Percentiles rank a stretch among this genome's conserved stretches.
phyloP scores from a whole-genome alignment of 2,888 invertebrate species.

The Eupithecia vulgata region DNA sequence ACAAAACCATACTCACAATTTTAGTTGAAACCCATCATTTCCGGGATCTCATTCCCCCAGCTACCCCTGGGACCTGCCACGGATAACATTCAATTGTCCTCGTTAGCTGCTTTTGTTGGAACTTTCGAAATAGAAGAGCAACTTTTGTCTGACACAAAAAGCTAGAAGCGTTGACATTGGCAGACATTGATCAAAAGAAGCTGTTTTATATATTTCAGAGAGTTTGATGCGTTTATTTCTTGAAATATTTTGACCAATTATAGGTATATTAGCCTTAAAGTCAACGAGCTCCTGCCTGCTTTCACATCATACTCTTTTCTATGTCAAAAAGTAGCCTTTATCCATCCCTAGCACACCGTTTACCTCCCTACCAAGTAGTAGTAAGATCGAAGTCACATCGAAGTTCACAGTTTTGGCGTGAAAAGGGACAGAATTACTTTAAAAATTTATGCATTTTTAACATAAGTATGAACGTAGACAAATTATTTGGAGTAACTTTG shows the following conservation, averaged over 20 bases:
- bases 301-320: not conserved
- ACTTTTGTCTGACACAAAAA: conserved; percentile 12
- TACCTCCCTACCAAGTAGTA: too few species aligned
- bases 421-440: not conserved
- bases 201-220: not conserved
- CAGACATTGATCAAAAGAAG: not conserved
- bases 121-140: not conserved
- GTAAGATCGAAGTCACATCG: too few species aligned
- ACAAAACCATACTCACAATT: not conserved
- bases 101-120: conserved; percentile 17
- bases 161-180: too few species aligned
- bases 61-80: conserved; percentile 12
- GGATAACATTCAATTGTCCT: conserved; percentile 31
- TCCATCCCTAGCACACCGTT: too few species aligned
- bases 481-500: not conserved
- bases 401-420: not conserved
- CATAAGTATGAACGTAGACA: not conserved
- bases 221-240: not conserved
- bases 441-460: too few species aligned
- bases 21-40: conserved; percentile 12
- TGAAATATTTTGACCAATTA: not conserved
- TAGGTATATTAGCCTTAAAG: too few species aligned
- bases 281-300: not conserved
- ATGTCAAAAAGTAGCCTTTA: not conserved
- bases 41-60: conserved; percentile 1